Evolutionary conservation across 1,140 invertebrate species (phyloP), one percentile per base, ranked within the genome.

Genomic region (Lutraria rhynchaena): DNA sequence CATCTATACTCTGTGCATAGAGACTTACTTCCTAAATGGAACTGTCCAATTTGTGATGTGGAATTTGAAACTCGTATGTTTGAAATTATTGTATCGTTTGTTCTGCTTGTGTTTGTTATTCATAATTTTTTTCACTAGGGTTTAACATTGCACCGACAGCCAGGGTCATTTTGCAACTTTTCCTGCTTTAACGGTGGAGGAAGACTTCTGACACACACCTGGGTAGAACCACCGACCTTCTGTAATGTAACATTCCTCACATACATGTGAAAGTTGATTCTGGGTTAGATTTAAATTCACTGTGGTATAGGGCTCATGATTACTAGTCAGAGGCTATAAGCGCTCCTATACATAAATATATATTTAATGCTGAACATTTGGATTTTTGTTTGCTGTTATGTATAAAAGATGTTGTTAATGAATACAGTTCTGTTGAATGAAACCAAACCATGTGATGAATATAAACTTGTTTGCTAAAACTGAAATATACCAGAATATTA

Each of bases 61-160:
- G n/a, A 67, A 41, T 67, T 67, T 33, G 29, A 67, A 31, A 67
- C 63, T 27, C 63, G 63, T 67, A 67, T 46, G 63, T 22, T 3
- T 49, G 22, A 58, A 29, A 27, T 29, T 7, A 58, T 58, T 11
- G 27, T 55, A 5, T 9, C 19, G 7, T 5, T n/a, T 7, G 7
- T 19, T 19, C 9, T 49, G 44, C 44, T 11, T 49, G 44, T 19
- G 44, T 49, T 49, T 19, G 19, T 49, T 19, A 9, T 11, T 49
- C 19, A 49, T 49, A n/a, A n/a, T n/a, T n/a, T n/a, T n/a, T n/a
- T n/a, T n/a, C n/a, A n/a, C n/a, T n/a, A n/a, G n/a, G n/a, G n/a
- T n/a, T n/a, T n/a, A n/a, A n/a, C n/a, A n/a, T n/a, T n/a, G n/a
- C n/a, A n/a, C n/a, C n/a, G n/a, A n/a, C n/a, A n/a, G n/a, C n/a